phyloP scores from a whole-genome alignment of 1,140 invertebrate genomes.

The Aphaenogaster rudis region DNA sequence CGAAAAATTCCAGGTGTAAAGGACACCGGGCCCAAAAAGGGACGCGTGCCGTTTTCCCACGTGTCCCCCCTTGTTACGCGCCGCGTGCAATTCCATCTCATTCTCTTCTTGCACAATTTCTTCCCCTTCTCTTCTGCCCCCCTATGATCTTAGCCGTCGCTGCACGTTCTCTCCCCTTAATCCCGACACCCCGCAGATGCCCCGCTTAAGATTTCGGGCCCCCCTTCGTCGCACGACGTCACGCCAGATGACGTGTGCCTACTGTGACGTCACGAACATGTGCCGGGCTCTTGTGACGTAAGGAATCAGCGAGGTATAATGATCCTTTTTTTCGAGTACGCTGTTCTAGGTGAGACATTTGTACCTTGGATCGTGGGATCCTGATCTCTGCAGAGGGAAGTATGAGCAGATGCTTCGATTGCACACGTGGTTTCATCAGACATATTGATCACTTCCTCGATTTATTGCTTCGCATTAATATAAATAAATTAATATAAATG shows the following conservation, averaged over 20 bases:
- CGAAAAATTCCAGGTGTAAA: constrained; percentile 80
- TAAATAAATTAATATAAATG: constrained; percentile 12
- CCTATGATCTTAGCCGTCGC: constrained; percentile 50
- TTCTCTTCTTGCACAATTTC: constrained; percentile 73
- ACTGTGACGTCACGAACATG: constrained; percentile 78
- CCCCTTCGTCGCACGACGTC: constrained; percentile 70
- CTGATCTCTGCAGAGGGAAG: constrained; percentile 62
- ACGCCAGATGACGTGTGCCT: constrained; percentile 78
- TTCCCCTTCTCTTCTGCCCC: constrained; percentile 43
- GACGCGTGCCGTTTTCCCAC: constrained; percentile 84
- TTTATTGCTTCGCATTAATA: constrained; percentile 16
- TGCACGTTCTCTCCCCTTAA: constrained; percentile 55
- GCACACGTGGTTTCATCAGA: constrained; percentile 53
- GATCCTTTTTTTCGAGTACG: constrained; percentile 48
- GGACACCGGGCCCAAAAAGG: constrained; percentile 73
- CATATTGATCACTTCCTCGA: neutral
- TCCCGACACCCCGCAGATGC: constrained; percentile 70
- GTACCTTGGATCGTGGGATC: constrained; percentile 69
- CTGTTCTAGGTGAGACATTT: constrained; percentile 52
- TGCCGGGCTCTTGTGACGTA: constrained; percentile 74
- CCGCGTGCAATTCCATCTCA: constrained; percentile 74
- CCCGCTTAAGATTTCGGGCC: constrained; percentile 65
- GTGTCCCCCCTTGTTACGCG: constrained; percentile 74
- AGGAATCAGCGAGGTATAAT: constrained; percentile 64
- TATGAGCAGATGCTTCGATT: constrained; percentile 62